Percentiles rank a stretch among this genome's conserved stretches.
These are phyloP conservation scores for Andrena camellia DNA, from an alignment of 2,888 invertebrate species.

Conservation along the genomic window DNA sequence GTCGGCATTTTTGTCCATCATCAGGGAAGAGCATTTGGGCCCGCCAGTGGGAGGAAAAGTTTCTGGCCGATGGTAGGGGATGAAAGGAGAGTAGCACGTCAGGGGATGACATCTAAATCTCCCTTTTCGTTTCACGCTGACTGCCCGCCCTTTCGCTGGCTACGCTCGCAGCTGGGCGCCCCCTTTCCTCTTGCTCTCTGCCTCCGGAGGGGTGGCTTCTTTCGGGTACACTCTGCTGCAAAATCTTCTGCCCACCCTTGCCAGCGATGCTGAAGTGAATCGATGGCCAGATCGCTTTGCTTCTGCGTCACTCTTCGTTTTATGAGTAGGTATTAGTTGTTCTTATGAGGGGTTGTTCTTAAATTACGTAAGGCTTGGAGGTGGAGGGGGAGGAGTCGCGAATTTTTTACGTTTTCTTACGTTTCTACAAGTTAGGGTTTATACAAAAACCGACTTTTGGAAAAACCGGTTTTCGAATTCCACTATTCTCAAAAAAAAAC, in stretches of 20 bases:
- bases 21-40: conserved; percentile 65
- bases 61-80: conserved; percentile 63
- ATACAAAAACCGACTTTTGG: too few species aligned
- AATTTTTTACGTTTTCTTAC: too few species aligned
- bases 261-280: background rate
- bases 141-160: conserved; percentile 83
- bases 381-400: too few species aligned
- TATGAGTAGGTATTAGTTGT: too few species aligned
- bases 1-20: conserved; percentile 77
- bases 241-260: conserved; percentile 44
- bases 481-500: too few species aligned
- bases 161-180: conserved; percentile 74
- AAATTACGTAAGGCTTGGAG: too few species aligned
- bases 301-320: too few species aligned
- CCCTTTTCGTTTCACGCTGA: conserved; percentile 81
- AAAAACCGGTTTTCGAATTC: too few species aligned
- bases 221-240: conserved; percentile 71
- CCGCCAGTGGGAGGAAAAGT: conserved; percentile 55
- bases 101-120: conserved; percentile 85
- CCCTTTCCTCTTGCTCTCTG: conserved; percentile 68
- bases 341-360: too few species aligned
- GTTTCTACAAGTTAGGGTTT: too few species aligned
- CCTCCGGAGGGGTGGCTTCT: conserved; percentile 73
- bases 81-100: conserved; percentile 77
- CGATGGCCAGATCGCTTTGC: background rate